Evolutionary conservation across 2,113 vertebrate genomes (phyloP), one percentile per base, ranked within the genome.

Genomic region (Chrysochloris asiatica): DNA sequence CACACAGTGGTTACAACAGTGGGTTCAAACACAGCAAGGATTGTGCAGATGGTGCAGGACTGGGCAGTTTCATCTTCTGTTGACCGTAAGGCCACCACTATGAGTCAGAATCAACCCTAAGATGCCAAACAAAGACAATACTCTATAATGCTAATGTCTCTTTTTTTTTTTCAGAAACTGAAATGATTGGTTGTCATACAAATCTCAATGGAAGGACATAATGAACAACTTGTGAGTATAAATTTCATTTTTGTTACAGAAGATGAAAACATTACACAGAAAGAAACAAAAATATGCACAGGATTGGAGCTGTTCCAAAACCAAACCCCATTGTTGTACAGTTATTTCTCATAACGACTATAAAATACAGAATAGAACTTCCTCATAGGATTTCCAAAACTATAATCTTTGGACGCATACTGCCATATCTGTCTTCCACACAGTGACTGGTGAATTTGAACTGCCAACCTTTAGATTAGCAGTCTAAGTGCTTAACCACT

Each of bases 151-250:
- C 50, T 52, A 16, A 52, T 52, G 50, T 52, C 50, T 52, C 50
- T 16, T 16, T 52, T 52, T 93, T 96, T 79, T 93, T 95, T 94
- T 77, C 48, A 88, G 75, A 92, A 93, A 94, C 71, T 47, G 71
- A 89, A 78, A 86, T 72, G 84, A 72, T 65, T 61, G 45, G 47
- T 83, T 90, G 86, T n/a, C 72, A 71, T 47, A 87, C 43, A 95
- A 83, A 75, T 92, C 79, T 63, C 30, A 77, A 76, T 50, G 92
- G 45, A 84, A 87, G 38, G 86, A 67, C 41, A 83, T 45, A 88
- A 82, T 75, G 30, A 95, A 88, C 41, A 73, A 88, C 47, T 83
- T 84, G 45, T 38, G 69, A 61, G 91, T 22, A n/a, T 21, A 89
- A 81, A 48, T 88, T 79, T 47, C n/a, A 47, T 61, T 54, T 28